Percentiles rank a stretch among this genome's conserved stretches.
Evolutionary conservation across 2,888 invertebrate species (phyloP).

Genomic region (Nomada flava): DNA sequence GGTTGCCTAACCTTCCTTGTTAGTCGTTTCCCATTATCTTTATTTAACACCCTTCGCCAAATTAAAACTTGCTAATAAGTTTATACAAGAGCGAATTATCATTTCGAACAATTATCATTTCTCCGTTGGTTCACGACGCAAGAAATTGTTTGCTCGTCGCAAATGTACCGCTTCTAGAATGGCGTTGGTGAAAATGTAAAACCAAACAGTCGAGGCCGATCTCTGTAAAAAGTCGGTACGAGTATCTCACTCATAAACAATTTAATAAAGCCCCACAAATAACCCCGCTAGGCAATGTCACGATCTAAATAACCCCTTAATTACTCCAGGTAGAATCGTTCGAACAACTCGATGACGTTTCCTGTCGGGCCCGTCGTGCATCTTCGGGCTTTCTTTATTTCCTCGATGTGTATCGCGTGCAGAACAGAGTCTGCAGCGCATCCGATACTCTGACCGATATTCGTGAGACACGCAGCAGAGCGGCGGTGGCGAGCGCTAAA

Average conservation of each 20-base stretch:
- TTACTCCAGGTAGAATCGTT: not conserved
- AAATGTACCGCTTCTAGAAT: too few species aligned
- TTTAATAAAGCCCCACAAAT: not conserved
- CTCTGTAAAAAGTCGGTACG: too few species aligned
- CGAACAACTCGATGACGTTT: not conserved
- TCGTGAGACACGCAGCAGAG: constrained; percentile 24
- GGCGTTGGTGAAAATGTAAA: too few species aligned
- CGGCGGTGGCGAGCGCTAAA: constrained; percentile 7
- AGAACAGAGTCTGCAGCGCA: not conserved
- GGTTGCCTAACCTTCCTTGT: too few species aligned
- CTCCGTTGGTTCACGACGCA: too few species aligned
- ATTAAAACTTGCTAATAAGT: too few species aligned
- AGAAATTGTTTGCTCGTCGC: too few species aligned
- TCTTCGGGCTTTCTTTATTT: constrained; percentile 23
- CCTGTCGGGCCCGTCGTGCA: not conserved
- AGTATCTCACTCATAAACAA: not conserved
- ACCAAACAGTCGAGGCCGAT: too few species aligned
- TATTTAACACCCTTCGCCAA: too few species aligned
- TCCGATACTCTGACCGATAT: constrained; percentile 30
- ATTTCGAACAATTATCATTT: too few species aligned
- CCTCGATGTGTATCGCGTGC: constrained; percentile 26
- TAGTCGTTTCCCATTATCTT: too few species aligned
- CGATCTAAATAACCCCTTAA: not conserved
- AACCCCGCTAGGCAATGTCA: not conserved
- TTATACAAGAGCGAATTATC: too few species aligned